Base-by-base conservation (phyloP, 2,113 vertebrate genomes). In the Amazona guildingii region DNA sequence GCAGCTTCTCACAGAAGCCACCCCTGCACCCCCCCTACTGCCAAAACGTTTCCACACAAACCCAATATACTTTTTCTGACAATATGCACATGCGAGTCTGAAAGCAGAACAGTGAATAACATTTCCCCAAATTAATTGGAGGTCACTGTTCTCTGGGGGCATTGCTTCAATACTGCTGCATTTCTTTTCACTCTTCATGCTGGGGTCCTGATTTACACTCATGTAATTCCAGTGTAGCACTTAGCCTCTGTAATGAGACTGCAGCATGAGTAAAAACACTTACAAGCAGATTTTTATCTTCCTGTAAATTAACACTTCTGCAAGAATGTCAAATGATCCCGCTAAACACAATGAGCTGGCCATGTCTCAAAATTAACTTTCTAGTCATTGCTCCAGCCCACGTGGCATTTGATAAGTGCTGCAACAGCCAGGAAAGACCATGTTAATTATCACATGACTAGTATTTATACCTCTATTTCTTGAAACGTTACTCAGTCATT, bases 401-500 rank as follows among this genome's bases (percentile, higher is more conserved):
- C 31, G 46, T 91, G 90, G 84, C 67, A 51, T 41, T 94, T 96
- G 96, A 94, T 84, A 94, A 96, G 57, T 83, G 76, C 66, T 94
- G 55, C 61, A 78, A 66, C 82, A 70, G 31, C 93, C 49, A 75
- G 94, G 35, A 85, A 94, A 93, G 87, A 83, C 2, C 20, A 49
- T 78, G 69, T 95, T 93, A 94, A 97, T 97, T 91, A 94, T 86
- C 84, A 95, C 68, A 88, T 87, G 92, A 90, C 91, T 94, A 94
- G 94, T 94, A 95, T 92, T 94, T 96, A 86, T 95, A 94, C 90
- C 83, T 93, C 87, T 70, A 84, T 93, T 94, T 90, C 94, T 96
- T 82, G 88, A 94, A 92, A 95, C 33, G 39, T 28, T 91, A 62
- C 93, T 95, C 69, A 84, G 69, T 92, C 89, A 94, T 94, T 92